A percentile compares a stretch with the other conserved stretches of the same genome.
Conservation (phyloP, 1,140 invertebrate genomes). For the Plodia interpunctella region DNA sequence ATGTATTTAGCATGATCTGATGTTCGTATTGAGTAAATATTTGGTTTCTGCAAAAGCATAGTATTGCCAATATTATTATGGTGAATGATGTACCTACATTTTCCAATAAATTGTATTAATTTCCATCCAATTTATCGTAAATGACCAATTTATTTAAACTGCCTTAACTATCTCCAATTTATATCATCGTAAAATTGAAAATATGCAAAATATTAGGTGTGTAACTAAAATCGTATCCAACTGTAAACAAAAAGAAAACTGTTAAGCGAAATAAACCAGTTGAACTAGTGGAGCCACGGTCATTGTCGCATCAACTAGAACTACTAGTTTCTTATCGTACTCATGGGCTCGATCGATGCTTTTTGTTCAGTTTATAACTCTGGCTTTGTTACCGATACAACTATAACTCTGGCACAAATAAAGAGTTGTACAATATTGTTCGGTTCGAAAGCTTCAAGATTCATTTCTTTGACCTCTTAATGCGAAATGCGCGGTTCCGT, state of each 20-base stretch:
- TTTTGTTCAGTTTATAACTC: conserved; percentile 16
- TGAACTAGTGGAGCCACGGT: conserved; percentile 39
- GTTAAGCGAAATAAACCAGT: conserved; percentile 37
- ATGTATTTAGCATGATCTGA: too few relatives aligned
- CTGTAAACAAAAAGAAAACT: conserved; percentile 30
- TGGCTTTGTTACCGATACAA: conserved; percentile 11
- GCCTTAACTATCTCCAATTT: not conserved
- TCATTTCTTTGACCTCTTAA: conserved; percentile 29
- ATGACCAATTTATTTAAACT: too few relatives aligned
- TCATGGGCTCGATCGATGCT: conserved; percentile 2
- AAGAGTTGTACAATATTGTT: conserved; percentile 12
- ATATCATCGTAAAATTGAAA: conserved; percentile 8
- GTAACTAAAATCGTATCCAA: conserved; percentile 17
- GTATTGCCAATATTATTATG: too few relatives aligned
- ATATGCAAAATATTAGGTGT: conserved; percentile 11
- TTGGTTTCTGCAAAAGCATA: too few relatives aligned
- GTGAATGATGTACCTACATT: too few relatives aligned
- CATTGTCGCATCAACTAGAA: conserved; percentile 48
- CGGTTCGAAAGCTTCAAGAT: conserved; percentile 13
- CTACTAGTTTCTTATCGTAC: conserved; percentile 25
- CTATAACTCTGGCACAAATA: not conserved
- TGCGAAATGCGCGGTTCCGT: conserved; percentile 29
- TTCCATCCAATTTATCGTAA: too few relatives aligned
- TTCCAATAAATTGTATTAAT: too few relatives aligned
- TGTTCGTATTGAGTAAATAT: too few relatives aligned